Base-by-base conservation (phyloP, 2,888 invertebrate species). In the Morpho deidamia region DNA sequence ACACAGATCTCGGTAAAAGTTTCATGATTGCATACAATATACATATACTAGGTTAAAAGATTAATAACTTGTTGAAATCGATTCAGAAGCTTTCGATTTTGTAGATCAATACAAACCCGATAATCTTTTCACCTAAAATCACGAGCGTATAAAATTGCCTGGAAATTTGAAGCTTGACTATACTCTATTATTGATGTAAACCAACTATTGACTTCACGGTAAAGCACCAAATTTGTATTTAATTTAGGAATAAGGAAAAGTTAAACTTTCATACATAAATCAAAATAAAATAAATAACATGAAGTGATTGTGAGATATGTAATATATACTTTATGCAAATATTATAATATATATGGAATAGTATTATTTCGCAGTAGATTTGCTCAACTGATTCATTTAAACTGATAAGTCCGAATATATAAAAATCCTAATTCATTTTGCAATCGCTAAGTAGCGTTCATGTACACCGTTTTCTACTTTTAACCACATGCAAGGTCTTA, bases 141-240 rank as follows among this genome's bases (percentile, higher is more conserved):
- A 69, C 69, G 67, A 69, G 65, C 71, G 67, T 69, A 57, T 51
- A 60, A 62, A 70, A 70, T 71, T 64, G 67, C 67, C 69, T 69
- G 72, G 67, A 70, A 73, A 72, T 62, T 63, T 55, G 60, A 63
- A 59, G 61, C 61, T 63, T 62, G 62, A 67, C 69, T 70, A 68
- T 70, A 66, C 67, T 65, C 60, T 60, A 68, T 69, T 69, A 66
- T 67, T 71, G 67, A 69, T 62, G 61, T 69, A 67, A 67, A 68
- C 59, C 65, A 64, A 65, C 64, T 68, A 67, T 61, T 54, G 59
- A 62, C 63, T 64, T 68, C 61, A 66, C 64, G 23, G 42, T 49
- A 49, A 49, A 2, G 42, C 42, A 49, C 39, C 11, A 39, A 7
- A 47, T 38, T 10, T 10, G 23, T 23, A 23, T 11, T 34, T 14